Evolutionary conservation across 30 jellyfish, hydroid and myxozoan genomes (phyloP).

Genomic region (Chironex yamaguchii): DNA sequence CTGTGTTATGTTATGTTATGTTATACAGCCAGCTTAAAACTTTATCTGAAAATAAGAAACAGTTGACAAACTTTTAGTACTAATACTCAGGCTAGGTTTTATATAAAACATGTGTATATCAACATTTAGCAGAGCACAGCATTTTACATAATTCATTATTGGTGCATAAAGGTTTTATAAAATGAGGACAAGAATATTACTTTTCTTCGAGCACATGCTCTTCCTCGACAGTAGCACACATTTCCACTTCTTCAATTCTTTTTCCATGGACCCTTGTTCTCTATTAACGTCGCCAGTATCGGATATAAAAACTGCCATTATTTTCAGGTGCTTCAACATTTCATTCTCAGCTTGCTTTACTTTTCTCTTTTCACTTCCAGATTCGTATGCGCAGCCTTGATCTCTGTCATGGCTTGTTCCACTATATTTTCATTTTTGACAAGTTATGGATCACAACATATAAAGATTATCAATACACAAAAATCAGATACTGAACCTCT

Average conservation of each 20-base stretch:
- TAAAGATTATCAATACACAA: neutral
- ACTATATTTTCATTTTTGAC: neutral
- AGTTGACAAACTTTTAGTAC: no score
- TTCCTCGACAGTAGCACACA: neutral
- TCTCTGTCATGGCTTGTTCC: slow-evolving; percentile 7
- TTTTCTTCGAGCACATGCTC: neutral
- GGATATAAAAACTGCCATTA: neutral
- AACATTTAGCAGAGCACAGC: no score
- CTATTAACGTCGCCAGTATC: neutral
- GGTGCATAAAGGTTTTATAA: neutral
- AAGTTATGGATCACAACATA: neutral
- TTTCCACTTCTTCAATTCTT: neutral
- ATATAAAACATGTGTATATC: neutral
- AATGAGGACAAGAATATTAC: neutral
- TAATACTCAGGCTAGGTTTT: neutral
- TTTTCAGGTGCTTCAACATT: neutral
- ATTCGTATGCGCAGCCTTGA: neutral
- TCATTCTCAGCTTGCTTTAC: neutral
- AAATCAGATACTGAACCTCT: neutral
- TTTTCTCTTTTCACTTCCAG: neutral
- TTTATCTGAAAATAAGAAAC: no score
- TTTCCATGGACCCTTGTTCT: neutral
- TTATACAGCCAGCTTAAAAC: neutral
- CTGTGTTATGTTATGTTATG: no score
- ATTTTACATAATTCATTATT: neutral